phyloP scores from a whole-genome alignment of 2,888 invertebrate genomes.

The Amiota mariae region DNA sequence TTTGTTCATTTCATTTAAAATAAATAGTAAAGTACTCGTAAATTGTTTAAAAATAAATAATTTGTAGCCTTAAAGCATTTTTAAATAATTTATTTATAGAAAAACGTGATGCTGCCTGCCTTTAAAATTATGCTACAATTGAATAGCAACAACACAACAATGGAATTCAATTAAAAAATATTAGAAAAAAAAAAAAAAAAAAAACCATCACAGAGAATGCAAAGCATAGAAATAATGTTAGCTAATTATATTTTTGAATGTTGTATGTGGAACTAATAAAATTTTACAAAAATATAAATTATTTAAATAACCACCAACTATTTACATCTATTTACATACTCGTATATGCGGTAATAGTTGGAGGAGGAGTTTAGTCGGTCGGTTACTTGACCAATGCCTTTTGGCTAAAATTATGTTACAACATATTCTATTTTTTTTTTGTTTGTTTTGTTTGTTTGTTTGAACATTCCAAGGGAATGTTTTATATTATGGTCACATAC shows the following conservation, averaged over 20 bases:
- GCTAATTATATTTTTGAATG: slow-evolving; percentile 41
- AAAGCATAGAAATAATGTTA: background rate
- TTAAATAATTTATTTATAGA: background rate
- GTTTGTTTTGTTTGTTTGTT: too few species aligned
- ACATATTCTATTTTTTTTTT: background rate
- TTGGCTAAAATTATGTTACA: background rate
- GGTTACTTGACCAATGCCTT: too few species aligned
- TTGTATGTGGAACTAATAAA: slow-evolving; percentile 40
- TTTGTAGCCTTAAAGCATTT: background rate
- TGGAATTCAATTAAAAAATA: slow-evolving; percentile 19
- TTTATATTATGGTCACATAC: background rate
- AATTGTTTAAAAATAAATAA: background rate
- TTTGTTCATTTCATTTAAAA: background rate
- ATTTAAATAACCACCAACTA: slow-evolving; percentile 27
- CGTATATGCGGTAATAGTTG: too few species aligned
- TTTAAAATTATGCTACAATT: slow-evolving; percentile 8
- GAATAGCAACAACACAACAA: background rate
- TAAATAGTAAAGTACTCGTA: background rate
- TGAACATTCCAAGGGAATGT: background rate
- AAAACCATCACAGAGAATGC: too few species aligned
- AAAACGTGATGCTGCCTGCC: background rate
- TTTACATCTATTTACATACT: too few species aligned
- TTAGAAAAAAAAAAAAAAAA: slow-evolving; percentile 20
- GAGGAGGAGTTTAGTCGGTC: too few species aligned
- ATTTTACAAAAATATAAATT: slow-evolving; percentile 38